phyloP scores from a whole-genome alignment of 2,888 invertebrate species.

The Invenusta paracnida region DNA sequence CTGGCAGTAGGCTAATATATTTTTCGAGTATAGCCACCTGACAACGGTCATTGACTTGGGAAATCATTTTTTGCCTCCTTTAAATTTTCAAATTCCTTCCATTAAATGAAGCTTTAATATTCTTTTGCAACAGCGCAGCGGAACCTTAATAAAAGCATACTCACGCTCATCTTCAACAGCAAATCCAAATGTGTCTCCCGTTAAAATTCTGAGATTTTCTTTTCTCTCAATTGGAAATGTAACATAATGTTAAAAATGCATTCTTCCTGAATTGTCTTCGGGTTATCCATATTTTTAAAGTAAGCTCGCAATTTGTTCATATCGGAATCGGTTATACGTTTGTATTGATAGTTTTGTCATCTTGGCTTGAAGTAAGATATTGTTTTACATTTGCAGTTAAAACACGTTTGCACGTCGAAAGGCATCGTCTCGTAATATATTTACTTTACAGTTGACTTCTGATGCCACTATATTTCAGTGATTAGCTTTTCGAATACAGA shows the following conservation, averaged over 20 bases:
- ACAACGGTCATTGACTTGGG: neutral
- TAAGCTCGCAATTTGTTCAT: neutral
- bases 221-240: neutral
- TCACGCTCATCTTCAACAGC: neutral
- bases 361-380: neutral
- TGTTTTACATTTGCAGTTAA: neutral
- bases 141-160: neutral
- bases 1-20: slow-evolving; percentile 27
- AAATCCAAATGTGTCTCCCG: neutral
- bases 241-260: neutral
- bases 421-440: neutral
- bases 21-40: neutral
- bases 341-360: neutral
- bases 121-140: neutral
- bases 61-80: neutral
- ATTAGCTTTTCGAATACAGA: neutral
- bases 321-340: neutral
- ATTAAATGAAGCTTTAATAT: neutral
- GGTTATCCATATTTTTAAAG: neutral
- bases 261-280: neutral
- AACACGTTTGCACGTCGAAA: neutral
- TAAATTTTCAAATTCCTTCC: neutral
- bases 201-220: neutral
- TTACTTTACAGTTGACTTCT: neutral
- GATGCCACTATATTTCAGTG: neutral